Percentiles rank a stretch among this genome's conserved stretches.
Evolutionary conservation across 2,113 vertebrate genomes (phyloP).

Genomic region (Bothrops jararaca): DNA sequence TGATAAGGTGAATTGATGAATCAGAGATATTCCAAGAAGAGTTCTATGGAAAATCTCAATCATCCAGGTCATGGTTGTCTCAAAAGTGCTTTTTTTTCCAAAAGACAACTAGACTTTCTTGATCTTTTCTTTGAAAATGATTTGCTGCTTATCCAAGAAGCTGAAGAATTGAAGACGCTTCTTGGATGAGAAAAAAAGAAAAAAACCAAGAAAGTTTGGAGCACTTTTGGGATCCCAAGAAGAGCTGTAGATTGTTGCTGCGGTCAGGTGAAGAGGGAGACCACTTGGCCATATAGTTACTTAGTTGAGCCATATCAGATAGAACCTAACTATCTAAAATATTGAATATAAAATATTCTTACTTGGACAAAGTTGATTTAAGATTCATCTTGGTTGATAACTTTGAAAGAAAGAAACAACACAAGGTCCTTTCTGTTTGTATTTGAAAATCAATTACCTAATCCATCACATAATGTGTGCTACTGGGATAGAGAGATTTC

Average conservation of each 20-base stretch:
- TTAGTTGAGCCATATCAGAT: neutral
- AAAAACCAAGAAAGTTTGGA: neutral
- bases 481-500: neutral
- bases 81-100: neutral
- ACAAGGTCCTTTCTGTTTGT: neutral
- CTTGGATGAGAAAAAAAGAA: neutral
- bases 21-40: too few species aligned
- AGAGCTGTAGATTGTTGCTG: neutral
- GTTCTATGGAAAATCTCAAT: too few species aligned
- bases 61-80: neutral
- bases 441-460: neutral
- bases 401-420: neutral
- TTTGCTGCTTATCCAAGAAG: neutral
- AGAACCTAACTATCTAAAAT: neutral
- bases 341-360: neutral
- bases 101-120: neutral
- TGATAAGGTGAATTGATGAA: too few species aligned
- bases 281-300: neutral
- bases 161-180: neutral
- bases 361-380: neutral
- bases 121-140: neutral
- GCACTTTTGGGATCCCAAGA: neutral
- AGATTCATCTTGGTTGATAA: neutral
- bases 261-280: neutral
- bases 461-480: neutral